phyloP scores from a whole-genome alignment of 2,797 vertebrate genomes.

The Eulemur rubriventer region DNA sequence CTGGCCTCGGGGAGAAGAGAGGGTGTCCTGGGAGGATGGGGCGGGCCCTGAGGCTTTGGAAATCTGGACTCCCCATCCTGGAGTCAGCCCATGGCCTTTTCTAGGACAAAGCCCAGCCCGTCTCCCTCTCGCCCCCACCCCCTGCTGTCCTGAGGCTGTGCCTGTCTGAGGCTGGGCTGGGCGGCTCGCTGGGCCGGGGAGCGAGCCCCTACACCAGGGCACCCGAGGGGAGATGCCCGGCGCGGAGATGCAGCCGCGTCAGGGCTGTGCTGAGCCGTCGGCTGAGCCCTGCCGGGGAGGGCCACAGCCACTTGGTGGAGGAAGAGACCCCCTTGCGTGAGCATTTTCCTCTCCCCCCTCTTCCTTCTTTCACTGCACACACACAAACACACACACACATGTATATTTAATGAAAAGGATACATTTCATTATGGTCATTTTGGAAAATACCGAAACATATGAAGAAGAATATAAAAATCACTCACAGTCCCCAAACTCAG shows the following conservation, averaged over 20 bases:
- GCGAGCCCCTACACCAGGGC: too few relatives aligned
- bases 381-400: too few relatives aligned
- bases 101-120: background rate
- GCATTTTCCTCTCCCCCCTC: fast-evolving
- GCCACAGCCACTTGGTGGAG: fast-evolving
- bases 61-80: background rate
- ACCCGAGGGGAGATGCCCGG: fast-evolving
- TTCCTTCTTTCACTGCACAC: background rate
- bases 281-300: too few relatives aligned
- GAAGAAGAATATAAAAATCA: background rate
- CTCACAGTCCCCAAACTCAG: background rate
- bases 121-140: background rate
- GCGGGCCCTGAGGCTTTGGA: background rate
- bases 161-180: background rate
- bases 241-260: background rate
- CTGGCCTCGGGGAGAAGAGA: background rate
- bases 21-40: fast-evolving
- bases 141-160: background rate
- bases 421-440: background rate
- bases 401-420: background rate
- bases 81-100: background rate
- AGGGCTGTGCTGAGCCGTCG: background rate
- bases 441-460: background rate
- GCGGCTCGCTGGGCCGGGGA: background rate
- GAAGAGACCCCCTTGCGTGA: fast-evolving